Conservation (phyloP, 2,888 invertebrate species). For the Dioctria rufipes region DNA sequence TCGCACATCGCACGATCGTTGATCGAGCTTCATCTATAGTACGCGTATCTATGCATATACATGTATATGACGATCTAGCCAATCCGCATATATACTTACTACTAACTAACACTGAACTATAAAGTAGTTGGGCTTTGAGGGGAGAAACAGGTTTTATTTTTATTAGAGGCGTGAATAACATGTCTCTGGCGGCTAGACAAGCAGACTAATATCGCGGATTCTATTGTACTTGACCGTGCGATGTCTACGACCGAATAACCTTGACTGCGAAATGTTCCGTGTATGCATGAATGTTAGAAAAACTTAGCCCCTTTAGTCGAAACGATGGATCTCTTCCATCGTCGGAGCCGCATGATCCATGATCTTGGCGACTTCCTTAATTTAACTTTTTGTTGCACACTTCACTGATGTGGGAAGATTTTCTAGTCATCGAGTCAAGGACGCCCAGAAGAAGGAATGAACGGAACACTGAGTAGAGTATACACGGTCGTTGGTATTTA, state of each 20-base stretch:
- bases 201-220: conserved; percentile 29
- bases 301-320: background rate
- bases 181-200: conserved; percentile 45
- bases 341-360: background rate
- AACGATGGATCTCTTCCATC: background rate
- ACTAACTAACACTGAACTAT: background rate
- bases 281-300: conserved; percentile 12
- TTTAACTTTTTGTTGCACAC: conserved; percentile 15
- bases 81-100: no score
- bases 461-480: conserved; percentile 41
- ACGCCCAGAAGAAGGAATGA: conserved; percentile 48
- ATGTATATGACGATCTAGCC: background rate
- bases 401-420: conserved; percentile 43
- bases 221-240: conserved; percentile 46
- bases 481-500: conserved; percentile 38
- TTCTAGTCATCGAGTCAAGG: conserved; percentile 49
- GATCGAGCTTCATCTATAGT: background rate
- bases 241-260: conserved; percentile 44
- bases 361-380: conserved; percentile 39
- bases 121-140: background rate
- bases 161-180: conserved; percentile 36
- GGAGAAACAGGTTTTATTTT: conserved; percentile 36
- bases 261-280: conserved; percentile 15
- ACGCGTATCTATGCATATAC: background rate
- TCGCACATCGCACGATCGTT: background rate